Conservation (phyloP, 2,888 invertebrate species). For the Conchocele bisecta region DNA sequence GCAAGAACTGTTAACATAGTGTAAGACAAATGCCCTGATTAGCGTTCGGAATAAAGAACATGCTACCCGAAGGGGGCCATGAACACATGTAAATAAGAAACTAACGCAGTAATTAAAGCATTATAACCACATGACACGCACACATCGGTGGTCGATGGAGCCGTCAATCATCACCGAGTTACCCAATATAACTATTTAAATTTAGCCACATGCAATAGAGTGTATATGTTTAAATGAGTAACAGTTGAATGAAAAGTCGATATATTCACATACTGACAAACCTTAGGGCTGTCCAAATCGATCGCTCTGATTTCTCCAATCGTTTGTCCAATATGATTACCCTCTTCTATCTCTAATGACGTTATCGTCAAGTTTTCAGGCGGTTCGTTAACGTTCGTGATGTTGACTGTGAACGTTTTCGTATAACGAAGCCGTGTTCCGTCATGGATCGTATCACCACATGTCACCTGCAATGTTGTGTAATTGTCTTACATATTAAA, state of each 20-base stretch:
- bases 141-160: too few species aligned
- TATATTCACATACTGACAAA: conserved; percentile 10
- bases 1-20: too few species aligned
- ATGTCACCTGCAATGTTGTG: conserved; percentile 50
- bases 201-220: background rate
- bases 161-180: background rate
- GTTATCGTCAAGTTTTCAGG: conserved; percentile 60
- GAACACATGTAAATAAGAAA: too few species aligned
- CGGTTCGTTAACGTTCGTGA: conserved; percentile 69
- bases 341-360: conserved; percentile 45
- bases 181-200: background rate
- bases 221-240: too few species aligned
- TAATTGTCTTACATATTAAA: background rate
- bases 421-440: conserved; percentile 45
- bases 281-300: conserved; percentile 63
- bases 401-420: conserved; percentile 56
- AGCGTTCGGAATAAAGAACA: too few species aligned
- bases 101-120: too few species aligned
- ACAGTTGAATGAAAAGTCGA: too few species aligned
- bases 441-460: conserved; percentile 56
- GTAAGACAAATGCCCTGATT: too few species aligned
- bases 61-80: too few species aligned
- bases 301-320: conserved; percentile 57
- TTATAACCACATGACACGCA: too few species aligned
- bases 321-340: conserved; percentile 51